Base-by-base conservation (phyloP, 2,797 vertebrate genomes). In the Galagoides demidoff region DNA sequence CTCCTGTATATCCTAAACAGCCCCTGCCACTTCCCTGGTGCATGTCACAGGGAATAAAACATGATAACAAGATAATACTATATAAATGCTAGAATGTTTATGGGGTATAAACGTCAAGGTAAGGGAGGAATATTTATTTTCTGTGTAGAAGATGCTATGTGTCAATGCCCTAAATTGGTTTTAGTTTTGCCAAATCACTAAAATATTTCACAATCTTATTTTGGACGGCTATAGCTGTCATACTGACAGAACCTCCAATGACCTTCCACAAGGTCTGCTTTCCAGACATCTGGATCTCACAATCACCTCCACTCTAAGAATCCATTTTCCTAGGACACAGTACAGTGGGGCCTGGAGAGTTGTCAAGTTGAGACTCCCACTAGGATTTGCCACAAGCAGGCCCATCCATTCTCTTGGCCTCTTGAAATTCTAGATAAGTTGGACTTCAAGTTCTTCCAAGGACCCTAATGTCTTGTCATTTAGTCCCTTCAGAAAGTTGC, bases 81-180 rank as follows among this genome's bases (percentile, higher is more conserved):
- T 83, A 96, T 27, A 14, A 96, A 93, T 0, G 1, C 89, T 90
- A 78, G 89, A 73, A 83, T 73, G 70, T 97, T 98, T 97, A 96
- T 71, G 25, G 91, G 73, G 79, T 97, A 97, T 90, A 96, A 97
- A 95, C 9, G 64, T 95, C 98, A 97, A 96, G 85, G 93, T 92
- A 95, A 97, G 97, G 78, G 0, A 5, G 71, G 39, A 94, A 95
- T 43, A 0, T 97, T 98, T 97, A 64, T 96, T 97, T 96, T 93
- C 78, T 66, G 23, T 25, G 70, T 52, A 34, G 81, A 64, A 97
- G 92, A 96, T n/a, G 16, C 93, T 27, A 31, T 43, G 12, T 66
- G 85, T 92, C 52, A 86, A 73, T 12, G 5, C 0, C 0, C 89
- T 6, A 0, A 89, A 49, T 3, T 85, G 87, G 94, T 45, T 96